Percentiles rank a stretch among this genome's conserved stretches.
phyloP scores from a whole-genome alignment of 2,113 vertebrate species.

The Drymodes brunneopygia region DNA sequence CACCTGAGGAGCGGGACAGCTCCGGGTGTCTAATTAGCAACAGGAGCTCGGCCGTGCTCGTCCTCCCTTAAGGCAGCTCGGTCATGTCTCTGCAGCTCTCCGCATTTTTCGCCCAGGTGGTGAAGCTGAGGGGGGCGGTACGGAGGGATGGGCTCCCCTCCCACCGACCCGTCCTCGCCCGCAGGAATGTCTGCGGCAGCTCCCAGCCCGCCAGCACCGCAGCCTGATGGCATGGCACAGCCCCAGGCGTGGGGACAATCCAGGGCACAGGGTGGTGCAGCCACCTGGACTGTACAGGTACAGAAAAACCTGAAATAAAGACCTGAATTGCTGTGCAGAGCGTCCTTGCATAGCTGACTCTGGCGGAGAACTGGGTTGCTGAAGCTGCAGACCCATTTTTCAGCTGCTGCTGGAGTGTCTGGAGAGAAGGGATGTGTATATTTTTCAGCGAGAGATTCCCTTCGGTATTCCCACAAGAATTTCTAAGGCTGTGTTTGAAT shows the following conservation, averaged over 20 bases:
- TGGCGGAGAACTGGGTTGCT: neutral
- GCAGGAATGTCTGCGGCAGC: neutral
- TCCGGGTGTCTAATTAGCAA: neutral
- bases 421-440: neutral
- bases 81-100: slow-evolving; percentile 27
- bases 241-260: neutral
- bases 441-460: neutral
- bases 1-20: neutral
- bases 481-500: neutral
- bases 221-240: neutral
- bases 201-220: neutral
- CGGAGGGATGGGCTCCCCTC: neutral
- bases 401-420: neutral
- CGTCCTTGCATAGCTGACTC: neutral
- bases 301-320: neutral
- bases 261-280: neutral
- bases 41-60: neutral
- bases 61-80: neutral
- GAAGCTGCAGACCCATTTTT: neutral
- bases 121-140: neutral
- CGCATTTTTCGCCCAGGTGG: slow-evolving; percentile 13
- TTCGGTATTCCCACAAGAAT: neutral
- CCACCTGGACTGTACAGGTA: neutral
- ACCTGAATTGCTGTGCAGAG: neutral
- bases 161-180: neutral